Base-by-base conservation (phyloP, 2,797 vertebrate species). In the Cottoperca gobio region DNA sequence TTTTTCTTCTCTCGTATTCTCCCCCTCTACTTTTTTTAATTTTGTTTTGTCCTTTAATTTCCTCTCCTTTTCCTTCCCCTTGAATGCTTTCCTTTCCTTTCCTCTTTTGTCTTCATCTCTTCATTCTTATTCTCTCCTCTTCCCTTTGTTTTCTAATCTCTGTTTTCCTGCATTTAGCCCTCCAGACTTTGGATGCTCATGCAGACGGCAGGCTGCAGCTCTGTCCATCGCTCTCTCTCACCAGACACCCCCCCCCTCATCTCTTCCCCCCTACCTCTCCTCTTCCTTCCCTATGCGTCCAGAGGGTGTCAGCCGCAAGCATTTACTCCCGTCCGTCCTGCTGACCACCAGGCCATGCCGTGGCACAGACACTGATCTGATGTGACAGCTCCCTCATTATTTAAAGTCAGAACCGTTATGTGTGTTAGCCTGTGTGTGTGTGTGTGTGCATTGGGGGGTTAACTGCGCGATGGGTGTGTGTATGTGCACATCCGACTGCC, bases 361-460 rank as follows among this genome's bases (percentile, higher is more conserved):
- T 24, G 12, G 79, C 77, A 58, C 74, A 80, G 90, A 93, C 73
- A 49, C 79, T 93, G 86, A 94, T 94, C 37, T 63, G 82, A 91
- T 92, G 90, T 94, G 94, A 92, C 93, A 93, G 90, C 84, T 87
- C 88, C 89, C 92, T 94, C 93, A 94, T 95, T 95, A 95, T 95
- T 94, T 92, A 93, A 92, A 92, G 89, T 85, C 86, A 84, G 77
- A 91, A 76, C 73, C 26, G 55, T 77, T 75, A 73, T 88, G 81
- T 84, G 61, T 75, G 72, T 82, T 65, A 82, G 72, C 39, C 52
- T 68, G 73, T 75, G 81, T 76, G 42, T 62, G 62, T 61, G 57
- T 58, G 63, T 63, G 59, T 65, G 63, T 60, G 53, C 45, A 46
- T 62, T 28, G 48, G 39, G 59, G 13, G 64, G 63, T 59, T 74